Evolutionary conservation across 2,888 invertebrate species (phyloP).

Genomic region (Eugnorisma glareosa): DNA sequence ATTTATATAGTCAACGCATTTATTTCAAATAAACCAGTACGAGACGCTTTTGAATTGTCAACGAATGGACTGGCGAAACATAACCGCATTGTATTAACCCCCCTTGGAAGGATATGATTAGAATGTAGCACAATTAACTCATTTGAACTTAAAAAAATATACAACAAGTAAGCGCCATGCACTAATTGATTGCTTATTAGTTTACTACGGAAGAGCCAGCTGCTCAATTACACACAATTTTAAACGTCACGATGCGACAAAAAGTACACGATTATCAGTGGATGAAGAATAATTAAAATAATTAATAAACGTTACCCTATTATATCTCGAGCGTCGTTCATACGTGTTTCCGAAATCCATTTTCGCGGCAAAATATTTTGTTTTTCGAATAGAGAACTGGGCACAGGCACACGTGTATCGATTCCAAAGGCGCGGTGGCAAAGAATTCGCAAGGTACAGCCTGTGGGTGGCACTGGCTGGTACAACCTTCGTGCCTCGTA

Average conservation of each 20-base stretch:
- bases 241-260: conserved; percentile 29
- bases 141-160: too few relatives aligned
- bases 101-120: background rate
- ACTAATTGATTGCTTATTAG: conserved; percentile 15
- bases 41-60: background rate
- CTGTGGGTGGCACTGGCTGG: conserved; percentile 73
- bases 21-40: background rate
- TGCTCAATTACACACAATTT: conserved; percentile 10
- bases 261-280: background rate
- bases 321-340: conserved; percentile 91
- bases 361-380: conserved; percentile 49
- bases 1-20: background rate
- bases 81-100: background rate
- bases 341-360: conserved; percentile 91
- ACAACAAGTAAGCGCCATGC: background rate
- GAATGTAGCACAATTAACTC: too few relatives aligned
- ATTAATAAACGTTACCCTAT: conserved; percentile 84
- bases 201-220: background rate
- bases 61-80: background rate
- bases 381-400: conserved; percentile 36
- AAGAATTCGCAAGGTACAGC: conserved; percentile 77
- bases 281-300: background rate
- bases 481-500: conserved; percentile 71
- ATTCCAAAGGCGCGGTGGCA: conserved; percentile 70
- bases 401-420: conserved; percentile 78